phyloP scores from a whole-genome alignment of 2,888 invertebrate species.

The Leptopterna dolabrata region DNA sequence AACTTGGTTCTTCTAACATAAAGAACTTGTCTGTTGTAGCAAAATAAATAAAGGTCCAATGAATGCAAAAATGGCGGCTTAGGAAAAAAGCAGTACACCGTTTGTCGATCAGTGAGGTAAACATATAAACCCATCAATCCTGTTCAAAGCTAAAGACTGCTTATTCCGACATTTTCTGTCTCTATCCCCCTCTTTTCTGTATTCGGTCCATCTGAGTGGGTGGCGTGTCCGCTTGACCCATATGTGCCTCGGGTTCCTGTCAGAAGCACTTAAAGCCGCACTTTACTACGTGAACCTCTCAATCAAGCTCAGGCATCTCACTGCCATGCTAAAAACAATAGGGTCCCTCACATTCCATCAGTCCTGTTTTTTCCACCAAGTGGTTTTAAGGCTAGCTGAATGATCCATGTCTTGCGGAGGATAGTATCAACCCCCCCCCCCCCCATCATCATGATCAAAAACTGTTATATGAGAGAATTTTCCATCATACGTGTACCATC shows the following conservation, averaged over 20 bases:
- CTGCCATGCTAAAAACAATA: neutral
- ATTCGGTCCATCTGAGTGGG: neutral
- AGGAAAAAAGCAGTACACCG: too few relatives aligned
- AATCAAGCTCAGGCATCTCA: neutral
- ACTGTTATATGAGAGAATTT: too few relatives aligned
- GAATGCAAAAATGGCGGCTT: neutral
- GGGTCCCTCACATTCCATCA: neutral
- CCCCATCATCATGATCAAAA: too few relatives aligned
- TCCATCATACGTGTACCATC: too few relatives aligned
- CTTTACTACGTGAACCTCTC: slow-evolving; percentile 4
- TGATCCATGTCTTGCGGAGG: too few relatives aligned
- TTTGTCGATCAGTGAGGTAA: neutral
- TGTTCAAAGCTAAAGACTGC: neutral
- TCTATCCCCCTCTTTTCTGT: too few relatives aligned
- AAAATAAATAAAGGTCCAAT: neutral
- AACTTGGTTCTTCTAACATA: too few relatives aligned
- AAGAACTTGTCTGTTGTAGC: too few relatives aligned
- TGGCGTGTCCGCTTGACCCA: neutral
- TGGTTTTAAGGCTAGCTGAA: too few relatives aligned
- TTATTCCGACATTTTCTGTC: neutral
- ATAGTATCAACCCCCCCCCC: too few relatives aligned
- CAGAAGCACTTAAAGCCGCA: neutral
- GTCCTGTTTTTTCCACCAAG: neutral
- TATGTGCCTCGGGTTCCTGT: neutral
- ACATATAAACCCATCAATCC: neutral